Evolutionary conservation across 2,797 vertebrate genomes (phyloP), one percentile per base, ranked within the genome.

Genomic region (Peromyscus attwateri): DNA sequence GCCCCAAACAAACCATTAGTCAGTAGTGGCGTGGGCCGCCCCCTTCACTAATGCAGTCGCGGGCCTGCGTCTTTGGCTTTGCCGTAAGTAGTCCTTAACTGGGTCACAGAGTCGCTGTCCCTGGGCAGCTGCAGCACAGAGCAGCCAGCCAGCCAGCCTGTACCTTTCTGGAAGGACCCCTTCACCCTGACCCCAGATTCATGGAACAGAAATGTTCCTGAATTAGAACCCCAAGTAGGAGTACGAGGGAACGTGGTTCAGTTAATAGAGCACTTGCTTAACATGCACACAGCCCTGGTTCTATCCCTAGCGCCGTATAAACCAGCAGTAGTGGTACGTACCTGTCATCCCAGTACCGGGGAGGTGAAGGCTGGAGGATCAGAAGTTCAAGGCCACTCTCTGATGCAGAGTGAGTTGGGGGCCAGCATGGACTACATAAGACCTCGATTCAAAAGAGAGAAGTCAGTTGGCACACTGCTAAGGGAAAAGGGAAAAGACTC

Each of bases 1-100:
- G 97, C 91, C 93, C 79, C 34, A 91, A 60, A 79, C 14, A 43
- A n/a, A 57, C 89, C 94, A 29, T 96, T 52, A 75, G 75, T 97
- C 73, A 73, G 81, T n/a, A 11, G 34, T 11, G 34, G 76, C 1
- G 23, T 1, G 31, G 62, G 83, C 73, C 8, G 37, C 31, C 71
- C 43, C n/a, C 77, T 46, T 17, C 66, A 92, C 64, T 75, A 31
- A 52, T n/a, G 82, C 83, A 83, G 83, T 52, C 77, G 7, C 16
- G 5, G 2, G 62, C 11, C 1, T 0, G 6, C 2, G 0, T 64
- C 92, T 84, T 37, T n/a, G 73, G 88, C 91, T 76, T 62, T n/a
- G 7, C 40, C 1, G 0, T 29, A n/a, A n/a, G n/a, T n/a, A 3
- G 29, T 49, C 64, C 94, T 14, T 76, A 93, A 57, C 7, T 66